Evolutionary conservation across 2,113 vertebrate species (phyloP).

Genomic region (Poecilia latipinna): DNA sequence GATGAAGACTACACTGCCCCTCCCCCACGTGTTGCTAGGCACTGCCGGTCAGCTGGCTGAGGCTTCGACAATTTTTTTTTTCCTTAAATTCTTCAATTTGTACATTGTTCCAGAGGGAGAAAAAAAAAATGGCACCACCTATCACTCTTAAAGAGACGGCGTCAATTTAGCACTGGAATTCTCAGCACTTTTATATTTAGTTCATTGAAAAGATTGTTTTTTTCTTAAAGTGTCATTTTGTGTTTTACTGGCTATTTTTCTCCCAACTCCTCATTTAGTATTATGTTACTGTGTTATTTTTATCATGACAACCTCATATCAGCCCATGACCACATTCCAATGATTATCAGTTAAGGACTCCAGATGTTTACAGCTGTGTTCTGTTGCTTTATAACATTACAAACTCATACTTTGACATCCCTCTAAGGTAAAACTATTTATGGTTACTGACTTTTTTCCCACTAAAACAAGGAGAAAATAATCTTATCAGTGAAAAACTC

Average conservation of each 20-base stretch:
- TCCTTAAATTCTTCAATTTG: no score
- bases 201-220: neutral
- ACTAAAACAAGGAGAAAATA: neutral
- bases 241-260: neutral
- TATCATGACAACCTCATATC: neutral
- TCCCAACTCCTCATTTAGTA: no score
- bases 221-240: neutral
- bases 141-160: neutral
- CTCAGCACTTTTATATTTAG: neutral
- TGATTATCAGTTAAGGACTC: neutral
- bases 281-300: neutral
- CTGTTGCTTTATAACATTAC: slow-evolving; percentile 13
- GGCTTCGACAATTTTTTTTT: no score
- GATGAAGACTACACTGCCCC: neutral
- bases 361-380: slow-evolving; percentile 6
- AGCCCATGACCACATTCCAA: neutral
- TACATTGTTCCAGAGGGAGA: no score
- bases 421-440: neutral
- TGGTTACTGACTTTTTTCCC: neutral
- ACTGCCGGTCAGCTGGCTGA: neutral
- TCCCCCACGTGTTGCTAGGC: neutral
- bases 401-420: neutral
- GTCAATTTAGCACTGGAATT: neutral
- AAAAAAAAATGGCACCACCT: no score
- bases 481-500: slow-evolving; percentile 49